These are phyloP conservation scores for Drosophila subobscura DNA, from an alignment of 1,140 invertebrate species.

Conservation along the genomic window DNA sequence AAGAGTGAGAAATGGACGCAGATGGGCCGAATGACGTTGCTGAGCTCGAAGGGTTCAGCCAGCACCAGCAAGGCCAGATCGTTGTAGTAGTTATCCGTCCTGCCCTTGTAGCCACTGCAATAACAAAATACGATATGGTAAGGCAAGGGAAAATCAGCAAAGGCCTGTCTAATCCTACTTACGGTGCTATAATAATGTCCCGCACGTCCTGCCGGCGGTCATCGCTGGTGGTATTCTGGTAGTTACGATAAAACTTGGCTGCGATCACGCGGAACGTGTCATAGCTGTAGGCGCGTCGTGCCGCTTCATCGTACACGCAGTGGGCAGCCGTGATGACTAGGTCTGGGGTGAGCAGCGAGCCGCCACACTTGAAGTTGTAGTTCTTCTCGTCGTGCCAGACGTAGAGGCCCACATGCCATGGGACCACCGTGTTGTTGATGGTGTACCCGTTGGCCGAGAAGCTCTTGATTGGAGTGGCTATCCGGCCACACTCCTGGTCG, in stretches of 20 bases:
- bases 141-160: too few species aligned
- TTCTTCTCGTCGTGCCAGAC: slow-evolving; percentile 43
- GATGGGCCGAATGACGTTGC: slow-evolving; percentile 56
- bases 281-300: slow-evolving; percentile 2
- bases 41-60: slow-evolving; percentile 45
- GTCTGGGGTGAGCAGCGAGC: slow-evolving; percentile 78
- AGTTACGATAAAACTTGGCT: slow-evolving; percentile 58
- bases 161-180: slow-evolving; percentile 2
- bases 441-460: slow-evolving; percentile 52
- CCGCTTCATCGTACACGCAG: slow-evolving; percentile 56
- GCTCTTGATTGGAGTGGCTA: slow-evolving; percentile 58
- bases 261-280: slow-evolving; percentile 52
- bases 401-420: slow-evolving; percentile 86
- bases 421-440: slow-evolving; percentile 77
- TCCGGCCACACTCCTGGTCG: slow-evolving; percentile 58
- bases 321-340: slow-evolving; percentile 70
- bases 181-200: slow-evolving; percentile 48
- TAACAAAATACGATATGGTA: too few species aligned
- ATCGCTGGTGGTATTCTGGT: slow-evolving; percentile 21
- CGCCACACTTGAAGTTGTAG: slow-evolving; percentile 84
- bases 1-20: slow-evolving; percentile 38
- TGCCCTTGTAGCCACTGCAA: slow-evolving; percentile 43
- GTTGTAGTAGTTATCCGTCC: slow-evolving; percentile 30
- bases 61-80: slow-evolving; percentile 60
- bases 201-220: slow-evolving; percentile 22